phyloP scores from a whole-genome alignment of 2,113 vertebrate genomes.

The Gulo gulo region DNA sequence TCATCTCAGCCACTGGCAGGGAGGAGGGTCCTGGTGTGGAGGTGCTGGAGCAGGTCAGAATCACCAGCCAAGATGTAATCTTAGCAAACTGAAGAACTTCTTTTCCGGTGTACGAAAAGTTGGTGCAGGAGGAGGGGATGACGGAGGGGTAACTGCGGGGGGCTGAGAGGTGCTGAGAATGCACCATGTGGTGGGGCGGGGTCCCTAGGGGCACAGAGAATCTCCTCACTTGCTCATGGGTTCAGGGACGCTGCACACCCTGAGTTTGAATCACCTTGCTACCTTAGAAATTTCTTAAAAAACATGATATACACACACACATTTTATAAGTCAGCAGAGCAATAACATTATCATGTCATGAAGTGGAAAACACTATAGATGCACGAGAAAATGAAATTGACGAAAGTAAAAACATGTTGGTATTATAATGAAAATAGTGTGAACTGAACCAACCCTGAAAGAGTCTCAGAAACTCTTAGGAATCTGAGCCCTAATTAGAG shows the following conservation, averaged over 20 bases:
- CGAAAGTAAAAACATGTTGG: neutral
- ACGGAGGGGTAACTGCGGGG: neutral
- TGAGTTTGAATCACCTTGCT: neutral
- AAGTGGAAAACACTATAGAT: neutral
- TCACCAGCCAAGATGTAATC: constrained; percentile 65
- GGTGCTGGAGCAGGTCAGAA: constrained; percentile 73
- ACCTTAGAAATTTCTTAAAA: neutral
- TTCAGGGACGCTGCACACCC: neutral
- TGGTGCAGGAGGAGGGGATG: neutral
- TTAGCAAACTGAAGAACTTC: neutral
- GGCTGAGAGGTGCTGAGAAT: too few relatives aligned
- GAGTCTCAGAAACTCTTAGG: neutral
- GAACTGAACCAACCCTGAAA: neutral
- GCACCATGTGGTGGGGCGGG: neutral
- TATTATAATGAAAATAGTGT: neutral
- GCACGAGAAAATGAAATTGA: neutral
- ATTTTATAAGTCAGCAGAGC: neutral
- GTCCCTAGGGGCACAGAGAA: neutral
- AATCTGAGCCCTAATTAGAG: neutral
- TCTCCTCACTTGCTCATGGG: neutral
- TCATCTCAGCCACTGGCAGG: constrained; percentile 59
- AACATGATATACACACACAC: neutral
- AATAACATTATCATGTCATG: neutral
- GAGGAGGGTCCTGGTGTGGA: constrained; percentile 43
- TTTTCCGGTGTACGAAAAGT: neutral